A percentile compares a stretch with the other conserved stretches of the same genome.
Evolutionary conservation across 1,140 invertebrate genomes (phyloP).

Genomic region (Brachionus asplanchnoidis): DNA sequence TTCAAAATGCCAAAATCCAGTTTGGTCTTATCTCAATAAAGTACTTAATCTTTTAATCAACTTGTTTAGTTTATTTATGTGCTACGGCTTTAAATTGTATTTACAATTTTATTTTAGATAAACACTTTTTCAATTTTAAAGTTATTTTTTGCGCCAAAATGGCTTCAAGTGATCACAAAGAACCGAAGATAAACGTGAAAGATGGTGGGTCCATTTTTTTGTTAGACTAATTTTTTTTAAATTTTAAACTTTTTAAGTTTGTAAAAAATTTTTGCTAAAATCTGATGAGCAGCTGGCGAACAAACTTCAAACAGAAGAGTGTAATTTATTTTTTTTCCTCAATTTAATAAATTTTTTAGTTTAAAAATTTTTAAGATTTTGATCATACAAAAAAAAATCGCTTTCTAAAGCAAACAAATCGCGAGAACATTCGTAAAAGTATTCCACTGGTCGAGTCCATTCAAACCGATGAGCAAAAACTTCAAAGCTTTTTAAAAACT

Average conservation of each 20-base stretch:
- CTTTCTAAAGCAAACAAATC: background rate
- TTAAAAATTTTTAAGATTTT: background rate
- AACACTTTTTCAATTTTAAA: background rate
- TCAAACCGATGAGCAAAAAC: background rate
- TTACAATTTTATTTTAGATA: background rate
- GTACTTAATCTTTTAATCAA: background rate
- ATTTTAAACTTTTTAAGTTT: background rate
- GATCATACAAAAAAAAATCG: constrained; percentile 27
- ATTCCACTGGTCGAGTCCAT: background rate
- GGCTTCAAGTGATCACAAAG: background rate
- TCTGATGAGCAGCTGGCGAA: constrained; percentile 8
- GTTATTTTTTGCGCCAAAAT: background rate
- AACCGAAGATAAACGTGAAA: background rate
- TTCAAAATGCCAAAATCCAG: background rate
- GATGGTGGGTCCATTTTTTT: background rate
- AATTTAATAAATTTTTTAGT: background rate
- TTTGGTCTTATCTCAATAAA: background rate
- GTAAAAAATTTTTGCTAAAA: background rate
- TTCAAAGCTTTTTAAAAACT: background rate
- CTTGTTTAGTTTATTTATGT: background rate
- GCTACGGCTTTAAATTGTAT: background rate
- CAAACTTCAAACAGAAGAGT: constrained; percentile 23
- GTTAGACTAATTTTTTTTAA: background rate
- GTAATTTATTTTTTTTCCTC: background rate
- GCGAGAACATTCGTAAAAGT: constrained; percentile 12